phyloP scores from a whole-genome alignment of 2,113 vertebrate species.

The Poeciliopsis retropinna region DNA sequence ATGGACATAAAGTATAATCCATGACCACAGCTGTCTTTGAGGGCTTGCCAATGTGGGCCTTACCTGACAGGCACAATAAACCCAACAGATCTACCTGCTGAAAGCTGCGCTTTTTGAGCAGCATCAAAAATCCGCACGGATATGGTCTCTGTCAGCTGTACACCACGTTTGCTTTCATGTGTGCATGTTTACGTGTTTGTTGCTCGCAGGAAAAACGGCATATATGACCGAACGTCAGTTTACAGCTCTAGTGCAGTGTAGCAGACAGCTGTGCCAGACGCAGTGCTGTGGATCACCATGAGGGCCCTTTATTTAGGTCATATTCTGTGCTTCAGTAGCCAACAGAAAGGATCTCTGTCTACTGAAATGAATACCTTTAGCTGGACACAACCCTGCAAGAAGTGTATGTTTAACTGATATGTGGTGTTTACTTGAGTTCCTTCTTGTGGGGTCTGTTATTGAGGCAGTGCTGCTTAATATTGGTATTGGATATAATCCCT shows the following conservation, averaged over 20 bases:
- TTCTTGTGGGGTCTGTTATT: conserved; percentile 13
- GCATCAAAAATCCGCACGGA: conserved; percentile 38
- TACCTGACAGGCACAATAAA: conserved; percentile 29
- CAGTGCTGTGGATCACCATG: conserved; percentile 60
- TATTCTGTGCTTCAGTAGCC: conserved; percentile 66
- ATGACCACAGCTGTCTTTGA: conserved; percentile 44
- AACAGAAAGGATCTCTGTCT: conserved; percentile 71
- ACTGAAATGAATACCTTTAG: conserved; percentile 69
- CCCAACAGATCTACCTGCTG: conserved; percentile 33
- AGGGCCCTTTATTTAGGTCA: conserved; percentile 78
- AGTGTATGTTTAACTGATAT: conserved; percentile 24
- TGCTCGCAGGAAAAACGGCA: conserved; percentile 56
- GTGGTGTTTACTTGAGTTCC: conserved; percentile 10
- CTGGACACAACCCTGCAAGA: conserved; percentile 53
- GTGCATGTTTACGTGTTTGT: conserved; percentile 21
- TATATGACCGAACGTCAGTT: conserved; percentile 69
- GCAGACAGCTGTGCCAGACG: conserved; percentile 74
- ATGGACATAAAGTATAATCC: conserved; percentile 40
- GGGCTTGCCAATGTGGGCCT: conserved; percentile 16
- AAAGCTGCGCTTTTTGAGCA: conserved; percentile 44
- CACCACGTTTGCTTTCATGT: conserved; percentile 28
- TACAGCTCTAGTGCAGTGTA: conserved; percentile 65
- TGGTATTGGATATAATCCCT: conserved; percentile 41
- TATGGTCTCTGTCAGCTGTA: conserved; percentile 45
- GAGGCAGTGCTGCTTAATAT: conserved; percentile 21